A percentile compares a stretch with the other conserved stretches of the same genome.
phyloP scores from a whole-genome alignment of 2,888 invertebrate species.

The Helicoverpa assulta region DNA sequence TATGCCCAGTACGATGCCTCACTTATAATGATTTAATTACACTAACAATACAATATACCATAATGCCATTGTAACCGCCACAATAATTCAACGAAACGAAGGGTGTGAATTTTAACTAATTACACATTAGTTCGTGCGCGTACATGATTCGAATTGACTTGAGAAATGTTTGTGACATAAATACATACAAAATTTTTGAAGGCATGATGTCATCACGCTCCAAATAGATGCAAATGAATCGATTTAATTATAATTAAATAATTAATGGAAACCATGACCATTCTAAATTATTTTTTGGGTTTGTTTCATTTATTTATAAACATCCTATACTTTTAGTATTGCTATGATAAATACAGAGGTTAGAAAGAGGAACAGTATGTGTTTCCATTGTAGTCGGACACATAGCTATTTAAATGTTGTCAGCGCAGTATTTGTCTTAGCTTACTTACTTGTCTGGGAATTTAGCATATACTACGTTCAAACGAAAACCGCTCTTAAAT shows the following conservation, averaged over 20 bases:
- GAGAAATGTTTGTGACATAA: conserved; percentile 52
- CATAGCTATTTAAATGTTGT: conserved; percentile 13
- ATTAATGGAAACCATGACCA: conserved; percentile 59
- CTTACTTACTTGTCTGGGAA: conserved; percentile 34
- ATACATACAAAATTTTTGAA: conserved; percentile 50
- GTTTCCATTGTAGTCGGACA: background rate
- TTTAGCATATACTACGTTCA: conserved; percentile 37
- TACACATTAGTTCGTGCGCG: conserved; percentile 10
- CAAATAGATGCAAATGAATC: conserved; percentile 60
- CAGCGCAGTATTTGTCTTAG: conserved; percentile 18
- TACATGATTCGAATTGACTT: conserved; percentile 31
- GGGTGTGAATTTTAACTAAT: conserved; percentile 39
- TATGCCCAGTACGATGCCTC: conserved; percentile 62
- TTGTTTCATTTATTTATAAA: conserved; percentile 30
- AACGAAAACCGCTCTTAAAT: background rate
- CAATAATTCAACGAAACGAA: conserved; percentile 31
- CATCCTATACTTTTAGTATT: background rate
- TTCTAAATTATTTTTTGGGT: conserved; percentile 44
- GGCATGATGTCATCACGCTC: conserved; percentile 58
- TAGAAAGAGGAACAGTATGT: background rate
- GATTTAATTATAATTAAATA: conserved; percentile 60
- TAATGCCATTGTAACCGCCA: conserved; percentile 31
- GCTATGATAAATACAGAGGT: background rate
- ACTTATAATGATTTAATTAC: conserved; percentile 67
- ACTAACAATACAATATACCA: conserved; percentile 57